Evolutionary conservation across 2,797 vertebrate species (phyloP).

Genomic region (Anas acuta): DNA sequence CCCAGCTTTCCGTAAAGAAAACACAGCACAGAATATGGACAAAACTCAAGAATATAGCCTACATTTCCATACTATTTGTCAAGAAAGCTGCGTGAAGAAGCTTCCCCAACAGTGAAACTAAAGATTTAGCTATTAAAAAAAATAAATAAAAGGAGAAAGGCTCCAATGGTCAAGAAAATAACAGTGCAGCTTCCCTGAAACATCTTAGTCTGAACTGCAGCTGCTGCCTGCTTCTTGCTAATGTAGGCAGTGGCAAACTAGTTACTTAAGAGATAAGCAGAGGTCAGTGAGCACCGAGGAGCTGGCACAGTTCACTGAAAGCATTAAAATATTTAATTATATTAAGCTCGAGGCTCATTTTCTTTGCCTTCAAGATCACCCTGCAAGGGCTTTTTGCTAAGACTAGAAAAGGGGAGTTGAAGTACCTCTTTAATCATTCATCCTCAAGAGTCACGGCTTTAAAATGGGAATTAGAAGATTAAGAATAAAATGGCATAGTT

Average conservation of each 20-base stretch:
- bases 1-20: background rate
- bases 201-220: background rate
- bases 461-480: background rate
- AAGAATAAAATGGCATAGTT: background rate
- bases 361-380: background rate
- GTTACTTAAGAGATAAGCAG: background rate
- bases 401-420: background rate
- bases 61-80: background rate
- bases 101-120: background rate
- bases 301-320: background rate
- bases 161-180: background rate
- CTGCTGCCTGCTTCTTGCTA: background rate
- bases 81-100: background rate
- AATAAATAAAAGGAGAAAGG: background rate
- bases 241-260: background rate
- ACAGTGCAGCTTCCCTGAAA: background rate
- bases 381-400: conserved; percentile 4
- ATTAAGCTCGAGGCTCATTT: background rate
- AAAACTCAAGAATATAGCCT: background rate
- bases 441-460: background rate
- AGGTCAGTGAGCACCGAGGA: conserved; percentile 2
- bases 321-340: conserved; percentile 1
- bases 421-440: conserved; percentile 22
- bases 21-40: background rate
- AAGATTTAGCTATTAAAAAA: background rate